A percentile compares a stretch with the other conserved stretches of the same genome.
These are phyloP conservation scores for Chrysomela aeneicollis DNA, from an alignment of 2,888 invertebrate genomes.

Conservation along the genomic window DNA sequence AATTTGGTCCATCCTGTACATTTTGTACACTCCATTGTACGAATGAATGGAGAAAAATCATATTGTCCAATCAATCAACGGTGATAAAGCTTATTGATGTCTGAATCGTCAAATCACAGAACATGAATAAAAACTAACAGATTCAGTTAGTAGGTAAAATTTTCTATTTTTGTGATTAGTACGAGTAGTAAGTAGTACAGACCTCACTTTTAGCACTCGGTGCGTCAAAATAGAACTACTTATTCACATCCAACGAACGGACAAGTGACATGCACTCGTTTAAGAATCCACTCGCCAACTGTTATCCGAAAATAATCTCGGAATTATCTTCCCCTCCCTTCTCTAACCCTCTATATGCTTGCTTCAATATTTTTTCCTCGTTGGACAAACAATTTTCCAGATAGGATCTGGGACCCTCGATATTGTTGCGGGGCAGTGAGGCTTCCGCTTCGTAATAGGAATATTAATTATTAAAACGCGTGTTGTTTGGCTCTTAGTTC, in stretches of 20 bases:
- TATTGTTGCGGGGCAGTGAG: neutral
- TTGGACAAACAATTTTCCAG: neutral
- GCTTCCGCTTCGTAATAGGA: neutral
- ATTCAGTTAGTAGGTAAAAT: too few relatives aligned
- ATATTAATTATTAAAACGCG: neutral
- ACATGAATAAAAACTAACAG: too few relatives aligned
- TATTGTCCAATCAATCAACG: too few relatives aligned
- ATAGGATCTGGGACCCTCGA: neutral
- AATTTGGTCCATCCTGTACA: too few relatives aligned
- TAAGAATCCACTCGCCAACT: neutral
- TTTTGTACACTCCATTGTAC: too few relatives aligned
- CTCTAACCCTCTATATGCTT: neutral
- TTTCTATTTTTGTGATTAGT: too few relatives aligned
- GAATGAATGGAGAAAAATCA: too few relatives aligned
- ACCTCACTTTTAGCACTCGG: neutral
- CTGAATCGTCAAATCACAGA: too few relatives aligned
- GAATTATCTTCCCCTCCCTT: neutral
- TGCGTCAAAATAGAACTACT: neutral
- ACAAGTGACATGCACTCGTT: neutral
- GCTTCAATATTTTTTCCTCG: neutral
- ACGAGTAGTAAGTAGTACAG: too few relatives aligned
- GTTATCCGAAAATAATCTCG: neutral
- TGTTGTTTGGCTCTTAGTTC: neutral
- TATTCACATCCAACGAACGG: neutral
- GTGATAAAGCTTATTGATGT: too few relatives aligned